Conservation (phyloP, 2,888 invertebrate genomes). For the Cosmorhoe ocellata region DNA sequence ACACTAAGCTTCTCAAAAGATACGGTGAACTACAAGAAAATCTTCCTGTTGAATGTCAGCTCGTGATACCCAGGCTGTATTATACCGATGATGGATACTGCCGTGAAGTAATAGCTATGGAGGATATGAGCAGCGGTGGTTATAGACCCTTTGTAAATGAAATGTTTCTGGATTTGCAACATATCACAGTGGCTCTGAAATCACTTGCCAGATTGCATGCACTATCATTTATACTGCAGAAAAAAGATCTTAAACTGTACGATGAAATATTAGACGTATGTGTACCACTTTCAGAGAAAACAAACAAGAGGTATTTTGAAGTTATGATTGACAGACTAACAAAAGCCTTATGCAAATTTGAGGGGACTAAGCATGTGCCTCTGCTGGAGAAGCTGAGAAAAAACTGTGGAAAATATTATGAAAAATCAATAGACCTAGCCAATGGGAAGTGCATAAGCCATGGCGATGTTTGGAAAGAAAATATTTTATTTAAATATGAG, state of each 20-base stretch:
- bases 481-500: conserved; percentile 69
- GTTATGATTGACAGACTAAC: conserved; percentile 61
- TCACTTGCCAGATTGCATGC: conserved; percentile 66
- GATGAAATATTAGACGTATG: conserved; percentile 50
- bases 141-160: conserved; percentile 52
- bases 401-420: conserved; percentile 49
- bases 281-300: conserved; percentile 52
- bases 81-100: conserved; percentile 56
- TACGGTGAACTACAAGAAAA: conserved; percentile 49
- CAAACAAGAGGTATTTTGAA: conserved; percentile 59
- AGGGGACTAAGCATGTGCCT: conserved; percentile 47
- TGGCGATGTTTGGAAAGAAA: conserved; percentile 77
- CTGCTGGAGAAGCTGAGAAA: conserved; percentile 48
- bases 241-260: conserved; percentile 43
- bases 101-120: conserved; percentile 62
- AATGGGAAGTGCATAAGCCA: conserved; percentile 62
- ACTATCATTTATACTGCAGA: conserved; percentile 59
- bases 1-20: conserved; percentile 50
- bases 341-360: conserved; percentile 58
- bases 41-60: conserved; percentile 32
- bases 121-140: conserved; percentile 58
- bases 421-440: conserved; percentile 37
- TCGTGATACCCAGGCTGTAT: conserved; percentile 58
- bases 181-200: conserved; percentile 53
- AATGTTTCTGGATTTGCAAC: conserved; percentile 59